Conservation (phyloP, 2,113 vertebrate genomes). For the Pavo muticus region DNA sequence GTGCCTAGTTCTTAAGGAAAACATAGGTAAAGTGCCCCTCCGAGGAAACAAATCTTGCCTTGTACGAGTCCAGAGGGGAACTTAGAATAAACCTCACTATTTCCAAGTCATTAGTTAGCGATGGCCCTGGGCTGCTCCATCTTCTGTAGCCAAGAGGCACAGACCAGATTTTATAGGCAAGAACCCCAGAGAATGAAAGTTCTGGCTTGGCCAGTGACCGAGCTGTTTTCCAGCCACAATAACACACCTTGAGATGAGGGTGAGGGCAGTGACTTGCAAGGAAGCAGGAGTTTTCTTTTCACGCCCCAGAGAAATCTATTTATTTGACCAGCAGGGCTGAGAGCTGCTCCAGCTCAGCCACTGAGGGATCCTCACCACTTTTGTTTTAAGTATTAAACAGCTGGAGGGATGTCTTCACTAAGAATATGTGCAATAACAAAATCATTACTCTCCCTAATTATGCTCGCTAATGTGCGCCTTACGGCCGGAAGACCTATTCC, state of each 20-base stretch:
- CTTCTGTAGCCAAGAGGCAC: slow-evolving; percentile 50
- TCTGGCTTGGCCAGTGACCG: slow-evolving; percentile 39
- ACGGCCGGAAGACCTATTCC: slow-evolving; percentile 45
- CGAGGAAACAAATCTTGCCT: not conserved
- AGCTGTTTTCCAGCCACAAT: slow-evolving; percentile 12
- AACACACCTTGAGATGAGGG: slow-evolving; percentile 10
- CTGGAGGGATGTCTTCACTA: slow-evolving; percentile 43
- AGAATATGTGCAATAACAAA: slow-evolving; percentile 57
- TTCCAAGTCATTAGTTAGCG: slow-evolving; percentile 39
- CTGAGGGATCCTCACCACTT: slow-evolving; percentile 3
- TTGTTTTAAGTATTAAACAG: slow-evolving; percentile 62
- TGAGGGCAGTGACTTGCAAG: slow-evolving; percentile 30
- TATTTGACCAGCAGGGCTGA: slow-evolving; percentile 42
- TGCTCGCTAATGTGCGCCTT: slow-evolving; percentile 39
- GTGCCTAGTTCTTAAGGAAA: slow-evolving; percentile 47
- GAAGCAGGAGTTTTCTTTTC: slow-evolving; percentile 44
- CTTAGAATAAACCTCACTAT: slow-evolving; percentile 26
- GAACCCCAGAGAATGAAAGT: slow-evolving; percentile 34
- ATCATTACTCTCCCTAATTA: slow-evolving; percentile 66
- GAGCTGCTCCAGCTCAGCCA: not conserved
- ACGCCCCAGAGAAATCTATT: slow-evolving; percentile 47
- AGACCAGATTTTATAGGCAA: not conserved
- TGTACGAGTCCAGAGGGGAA: not conserved
- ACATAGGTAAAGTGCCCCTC: slow-evolving; percentile 20
- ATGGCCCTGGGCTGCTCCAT: slow-evolving; percentile 36